Conservation (phyloP, 2,888 invertebrate genomes). For the Philonicus albiceps region DNA sequence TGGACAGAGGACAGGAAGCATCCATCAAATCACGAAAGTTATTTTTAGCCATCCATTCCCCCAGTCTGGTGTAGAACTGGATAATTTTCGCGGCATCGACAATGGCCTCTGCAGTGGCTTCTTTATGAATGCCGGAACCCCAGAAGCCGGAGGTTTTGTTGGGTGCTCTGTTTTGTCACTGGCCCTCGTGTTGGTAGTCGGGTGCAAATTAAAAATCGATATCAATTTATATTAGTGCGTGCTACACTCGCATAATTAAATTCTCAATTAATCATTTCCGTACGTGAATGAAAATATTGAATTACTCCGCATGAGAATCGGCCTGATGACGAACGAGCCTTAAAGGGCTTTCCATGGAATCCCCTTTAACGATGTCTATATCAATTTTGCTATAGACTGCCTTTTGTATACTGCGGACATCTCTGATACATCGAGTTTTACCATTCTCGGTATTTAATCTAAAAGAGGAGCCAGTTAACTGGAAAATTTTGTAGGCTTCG, state of each 20-base stretch:
- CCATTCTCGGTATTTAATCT: background rate
- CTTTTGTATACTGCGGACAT: background rate
- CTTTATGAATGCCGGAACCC: background rate
- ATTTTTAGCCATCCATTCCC: background rate
- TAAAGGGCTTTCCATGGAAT: background rate
- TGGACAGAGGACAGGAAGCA: background rate
- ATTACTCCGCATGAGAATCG: background rate
- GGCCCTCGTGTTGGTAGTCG: background rate
- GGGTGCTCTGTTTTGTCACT: background rate
- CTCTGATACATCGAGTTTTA: background rate
- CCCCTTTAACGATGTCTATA: background rate
- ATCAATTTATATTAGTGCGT: background rate
- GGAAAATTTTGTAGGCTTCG: background rate
- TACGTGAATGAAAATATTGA: slow-evolving; percentile 9
- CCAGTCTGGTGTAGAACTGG: background rate
- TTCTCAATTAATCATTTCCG: slow-evolving; percentile 3
- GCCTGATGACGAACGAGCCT: background rate
- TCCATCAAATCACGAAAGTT: background rate
- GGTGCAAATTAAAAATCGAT: slow-evolving; percentile 9
- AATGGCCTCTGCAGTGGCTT: background rate
- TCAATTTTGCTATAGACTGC: background rate
- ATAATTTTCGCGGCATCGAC: background rate
- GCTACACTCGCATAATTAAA: background rate
- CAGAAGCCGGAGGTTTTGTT: background rate
- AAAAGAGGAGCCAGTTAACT: background rate